Percentiles rank a stretch among this genome's conserved stretches.
phyloP scores from a whole-genome alignment of 2,888 invertebrate genomes.

The Andrena camellia region DNA sequence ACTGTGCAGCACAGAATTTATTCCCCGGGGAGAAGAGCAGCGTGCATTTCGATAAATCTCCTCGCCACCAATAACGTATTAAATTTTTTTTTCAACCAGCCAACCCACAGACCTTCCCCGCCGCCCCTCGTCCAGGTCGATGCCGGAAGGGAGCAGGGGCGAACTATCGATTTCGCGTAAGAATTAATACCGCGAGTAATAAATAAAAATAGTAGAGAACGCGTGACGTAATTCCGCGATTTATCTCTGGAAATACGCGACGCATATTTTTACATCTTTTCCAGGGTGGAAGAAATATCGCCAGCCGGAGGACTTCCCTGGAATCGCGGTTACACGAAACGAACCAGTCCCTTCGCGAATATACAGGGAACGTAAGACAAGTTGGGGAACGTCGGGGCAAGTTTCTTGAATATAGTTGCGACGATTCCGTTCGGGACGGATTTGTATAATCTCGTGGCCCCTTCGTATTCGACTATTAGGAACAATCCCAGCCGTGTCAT shows the following conservation, averaged over 20 bases:
- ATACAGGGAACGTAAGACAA: conserved; percentile 34
- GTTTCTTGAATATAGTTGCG: conserved; percentile 49
- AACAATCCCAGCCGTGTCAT: conserved; percentile 36
- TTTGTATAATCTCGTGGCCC: conserved; percentile 54
- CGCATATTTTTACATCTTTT: conserved; percentile 47
- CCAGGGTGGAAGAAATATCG: conserved; percentile 24
- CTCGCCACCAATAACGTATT: conserved; percentile 53
- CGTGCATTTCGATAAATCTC: conserved; percentile 68
- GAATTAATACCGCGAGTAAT: conserved; percentile 49
- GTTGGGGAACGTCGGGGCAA: conserved; percentile 33
- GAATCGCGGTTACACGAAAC: conserved; percentile 36
- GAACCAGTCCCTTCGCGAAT: conserved; percentile 20
- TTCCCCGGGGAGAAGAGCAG: conserved; percentile 55
- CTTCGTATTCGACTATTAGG: conserved; percentile 51
- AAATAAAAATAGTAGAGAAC: conserved; percentile 41
- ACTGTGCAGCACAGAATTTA: conserved; percentile 58
- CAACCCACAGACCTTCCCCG: neutral
- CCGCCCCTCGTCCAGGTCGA: neutral
- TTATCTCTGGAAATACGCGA: conserved; percentile 39
- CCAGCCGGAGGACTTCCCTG: neutral
- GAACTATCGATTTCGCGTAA: conserved; percentile 45
- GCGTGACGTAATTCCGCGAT: conserved; percentile 42
- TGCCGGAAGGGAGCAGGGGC: conserved; percentile 13
- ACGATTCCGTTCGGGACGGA: conserved; percentile 43
- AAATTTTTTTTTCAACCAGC: conserved; percentile 23